These are phyloP conservation scores for Neoseiulus cucumeris DNA, from an alignment of 1,140 invertebrate species.

Conservation along the genomic window DNA sequence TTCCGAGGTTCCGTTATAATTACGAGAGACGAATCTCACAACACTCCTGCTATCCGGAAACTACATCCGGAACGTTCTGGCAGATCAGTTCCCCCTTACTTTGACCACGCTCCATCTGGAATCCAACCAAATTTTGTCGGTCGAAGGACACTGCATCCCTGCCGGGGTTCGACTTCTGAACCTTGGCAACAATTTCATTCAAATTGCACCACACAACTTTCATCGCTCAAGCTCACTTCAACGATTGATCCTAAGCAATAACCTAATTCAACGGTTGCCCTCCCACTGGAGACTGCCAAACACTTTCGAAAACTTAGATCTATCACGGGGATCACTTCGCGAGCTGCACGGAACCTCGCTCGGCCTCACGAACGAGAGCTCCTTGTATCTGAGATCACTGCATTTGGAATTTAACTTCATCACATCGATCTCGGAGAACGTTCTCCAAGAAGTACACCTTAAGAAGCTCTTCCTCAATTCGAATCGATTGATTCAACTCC, in stretches of 20 bases:
- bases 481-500: constrained; percentile 7
- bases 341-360: not conserved
- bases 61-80: not conserved
- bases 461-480: constrained; percentile 11
- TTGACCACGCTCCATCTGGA: not conserved
- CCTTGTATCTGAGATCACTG: not conserved
- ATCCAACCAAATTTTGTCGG: not conserved
- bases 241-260: not conserved
- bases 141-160: not conserved
- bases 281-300: not conserved
- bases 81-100: not conserved
- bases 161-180: not conserved
- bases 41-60: not conserved
- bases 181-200: not conserved
- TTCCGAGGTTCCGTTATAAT: not conserved
- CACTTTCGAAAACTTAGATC: not conserved
- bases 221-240: not conserved
- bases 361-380: not conserved
- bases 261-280: not conserved
- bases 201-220: not conserved
- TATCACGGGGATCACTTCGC: not conserved
- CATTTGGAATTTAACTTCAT: constrained; percentile 5
- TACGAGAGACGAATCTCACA: not conserved
- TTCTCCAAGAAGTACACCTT: not conserved
- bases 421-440: not conserved